Evolutionary conservation across 2,888 invertebrate species (phyloP).

Genomic region (Rutpela maculata): DNA sequence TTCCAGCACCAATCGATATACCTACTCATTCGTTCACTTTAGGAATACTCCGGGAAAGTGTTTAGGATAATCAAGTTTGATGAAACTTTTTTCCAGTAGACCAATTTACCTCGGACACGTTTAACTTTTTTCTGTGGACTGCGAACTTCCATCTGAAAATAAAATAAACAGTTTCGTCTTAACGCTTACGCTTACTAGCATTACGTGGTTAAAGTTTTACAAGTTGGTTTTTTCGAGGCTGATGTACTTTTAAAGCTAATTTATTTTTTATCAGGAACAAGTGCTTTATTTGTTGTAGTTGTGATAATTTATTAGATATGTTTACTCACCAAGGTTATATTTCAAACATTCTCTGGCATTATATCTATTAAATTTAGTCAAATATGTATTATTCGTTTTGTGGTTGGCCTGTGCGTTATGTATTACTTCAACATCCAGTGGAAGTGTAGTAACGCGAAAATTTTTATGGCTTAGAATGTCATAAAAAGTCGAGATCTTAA

Average conservation of each 20-base stretch:
- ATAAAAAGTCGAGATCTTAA: too few relatives aligned
- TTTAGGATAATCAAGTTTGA: constrained; percentile 46
- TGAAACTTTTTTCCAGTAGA: constrained; percentile 38
- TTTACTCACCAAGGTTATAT: too few relatives aligned
- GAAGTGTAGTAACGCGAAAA: too few relatives aligned
- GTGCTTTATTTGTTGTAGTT: too few relatives aligned
- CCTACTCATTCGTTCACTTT: constrained; percentile 47
- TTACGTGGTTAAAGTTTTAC: constrained; percentile 3
- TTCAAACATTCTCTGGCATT: too few relatives aligned
- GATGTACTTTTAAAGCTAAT: neutral
- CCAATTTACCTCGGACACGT: constrained; percentile 26
- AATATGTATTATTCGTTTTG: too few relatives aligned
- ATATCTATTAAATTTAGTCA: too few relatives aligned
- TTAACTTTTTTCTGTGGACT: constrained; percentile 28
- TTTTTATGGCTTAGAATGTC: too few relatives aligned
- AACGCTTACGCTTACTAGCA: neutral
- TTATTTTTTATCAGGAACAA: too few relatives aligned
- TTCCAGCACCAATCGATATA: constrained; percentile 62
- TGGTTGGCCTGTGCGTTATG: too few relatives aligned
- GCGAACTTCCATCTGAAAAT: constrained; percentile 13
- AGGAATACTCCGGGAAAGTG: constrained; percentile 42
- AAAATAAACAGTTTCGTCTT: neutral
- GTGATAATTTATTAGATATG: too few relatives aligned
- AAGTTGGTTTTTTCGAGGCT: neutral
- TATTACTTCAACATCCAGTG: too few relatives aligned